A percentile compares a stretch with the other conserved stretches of the same genome.
Conservation (phyloP, 2,113 vertebrate species). For the Stegastes partitus region DNA sequence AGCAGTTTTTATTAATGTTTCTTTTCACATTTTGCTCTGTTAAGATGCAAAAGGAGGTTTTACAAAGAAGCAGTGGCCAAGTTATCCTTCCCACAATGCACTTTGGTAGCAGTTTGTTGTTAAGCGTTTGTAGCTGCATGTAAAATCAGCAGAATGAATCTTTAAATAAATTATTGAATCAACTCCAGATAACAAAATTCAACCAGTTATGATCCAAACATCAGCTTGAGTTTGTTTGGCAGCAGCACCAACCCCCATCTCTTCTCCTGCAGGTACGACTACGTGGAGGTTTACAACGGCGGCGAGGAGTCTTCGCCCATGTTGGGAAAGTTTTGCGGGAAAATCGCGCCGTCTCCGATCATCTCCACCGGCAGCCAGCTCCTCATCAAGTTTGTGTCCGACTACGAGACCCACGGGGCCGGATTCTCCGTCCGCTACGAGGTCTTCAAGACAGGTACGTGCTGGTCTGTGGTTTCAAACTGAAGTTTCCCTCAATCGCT, state of each 20-base stretch:
- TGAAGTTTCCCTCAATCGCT: neutral
- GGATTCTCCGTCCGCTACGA: constrained; percentile 99
- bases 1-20: neutral
- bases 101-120: too few species aligned
- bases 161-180: too few species aligned
- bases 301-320: constrained; percentile 86
- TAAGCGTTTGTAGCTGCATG: neutral
- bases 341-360: constrained; percentile 95
- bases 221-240: neutral
- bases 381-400: constrained; percentile 97
- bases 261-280: constrained; percentile 91
- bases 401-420: constrained; percentile 98
- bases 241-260: neutral
- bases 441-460: constrained; percentile 95
- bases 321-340: constrained; percentile 96
- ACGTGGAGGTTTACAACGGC: constrained; percentile 96
- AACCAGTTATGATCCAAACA: constrained; percentile 3
- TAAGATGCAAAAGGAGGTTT: neutral
- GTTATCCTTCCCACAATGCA: constrained; percentile 7
- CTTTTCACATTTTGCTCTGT: neutral
- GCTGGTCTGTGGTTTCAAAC: neutral
- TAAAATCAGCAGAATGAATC: constrained; percentile 4
- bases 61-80: neutral
- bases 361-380: constrained; percentile 93
- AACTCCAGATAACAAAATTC: too few species aligned